Percentiles rank a stretch among this genome's conserved stretches.
Evolutionary conservation across 2,113 vertebrate genomes (phyloP).

Genomic region (Otis tarda): DNA sequence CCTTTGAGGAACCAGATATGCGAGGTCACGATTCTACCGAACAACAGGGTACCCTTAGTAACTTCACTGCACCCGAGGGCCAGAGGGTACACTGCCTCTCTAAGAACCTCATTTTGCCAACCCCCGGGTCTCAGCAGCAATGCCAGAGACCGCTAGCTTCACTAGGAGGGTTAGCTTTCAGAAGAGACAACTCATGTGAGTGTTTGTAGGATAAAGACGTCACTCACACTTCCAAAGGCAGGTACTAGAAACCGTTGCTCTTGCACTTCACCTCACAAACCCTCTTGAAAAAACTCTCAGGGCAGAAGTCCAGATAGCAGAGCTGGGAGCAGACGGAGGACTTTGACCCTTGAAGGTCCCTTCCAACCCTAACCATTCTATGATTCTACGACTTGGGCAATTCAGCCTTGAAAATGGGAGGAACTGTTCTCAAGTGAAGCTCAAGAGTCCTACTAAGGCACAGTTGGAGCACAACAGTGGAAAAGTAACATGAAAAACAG

Average conservation of each 20-base stretch:
- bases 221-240: background rate
- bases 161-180: background rate
- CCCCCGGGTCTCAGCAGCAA: background rate
- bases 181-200: background rate
- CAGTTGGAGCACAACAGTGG: background rate
- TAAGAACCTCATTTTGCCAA: background rate
- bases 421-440: background rate
- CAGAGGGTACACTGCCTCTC: background rate
- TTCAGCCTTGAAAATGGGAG: background rate
- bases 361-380: too few relatives aligned
- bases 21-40: fast-evolving
- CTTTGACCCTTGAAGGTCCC: too few relatives aligned
- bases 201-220: background rate
- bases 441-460: background rate
- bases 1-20: background rate
- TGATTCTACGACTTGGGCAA: background rate
- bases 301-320: background rate
- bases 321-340: background rate
- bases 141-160: background rate
- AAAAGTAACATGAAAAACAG: slow-evolving; percentile 23
- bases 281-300: background rate
- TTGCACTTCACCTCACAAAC: background rate
- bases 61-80: background rate
- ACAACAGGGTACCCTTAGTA: background rate
- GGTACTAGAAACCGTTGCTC: background rate